Evolutionary conservation across 2,113 vertebrate species (phyloP).

Genomic region (Oncorhynchus masou): DNA sequence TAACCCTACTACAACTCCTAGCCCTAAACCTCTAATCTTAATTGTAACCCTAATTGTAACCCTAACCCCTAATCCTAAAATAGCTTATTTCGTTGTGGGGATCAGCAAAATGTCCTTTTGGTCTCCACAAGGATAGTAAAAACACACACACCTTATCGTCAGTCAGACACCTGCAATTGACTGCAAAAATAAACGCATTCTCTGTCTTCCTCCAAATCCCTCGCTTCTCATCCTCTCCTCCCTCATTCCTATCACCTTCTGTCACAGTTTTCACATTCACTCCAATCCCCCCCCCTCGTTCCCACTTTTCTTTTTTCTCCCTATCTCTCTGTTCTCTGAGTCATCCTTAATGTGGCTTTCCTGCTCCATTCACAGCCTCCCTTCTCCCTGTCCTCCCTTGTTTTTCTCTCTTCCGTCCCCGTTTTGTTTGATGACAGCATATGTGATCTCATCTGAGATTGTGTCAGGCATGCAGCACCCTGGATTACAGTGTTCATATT

Average conservation of each 20-base stretch:
- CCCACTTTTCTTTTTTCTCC: not conserved
- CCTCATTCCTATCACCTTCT: conserved; percentile 1
- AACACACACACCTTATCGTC: not conserved
- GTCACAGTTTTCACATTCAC: not conserved
- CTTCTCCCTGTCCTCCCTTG: not conserved
- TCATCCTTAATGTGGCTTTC: not conserved
- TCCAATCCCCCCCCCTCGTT: not conserved
- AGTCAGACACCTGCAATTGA: not conserved
- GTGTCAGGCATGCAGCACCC: no score
- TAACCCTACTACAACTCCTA: no score
- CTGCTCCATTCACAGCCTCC: not conserved
- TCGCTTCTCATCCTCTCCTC: not conserved
- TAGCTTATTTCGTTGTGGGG: no score
- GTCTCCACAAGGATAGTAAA: not conserved
- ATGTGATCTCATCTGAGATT: no score
- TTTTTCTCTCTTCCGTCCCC: no score
- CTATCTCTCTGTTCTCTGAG: conserved; percentile 7
- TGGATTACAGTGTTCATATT: no score
- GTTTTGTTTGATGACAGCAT: not conserved
- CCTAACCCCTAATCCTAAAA: no score
- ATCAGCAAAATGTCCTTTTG: no score
- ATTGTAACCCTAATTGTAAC: no score
- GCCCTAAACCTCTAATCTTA: no score
- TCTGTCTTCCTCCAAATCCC: not conserved
- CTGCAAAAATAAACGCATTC: not conserved